phyloP scores from a whole-genome alignment of 2,797 vertebrate genomes.

The Urocyon cinereoargenteus region DNA sequence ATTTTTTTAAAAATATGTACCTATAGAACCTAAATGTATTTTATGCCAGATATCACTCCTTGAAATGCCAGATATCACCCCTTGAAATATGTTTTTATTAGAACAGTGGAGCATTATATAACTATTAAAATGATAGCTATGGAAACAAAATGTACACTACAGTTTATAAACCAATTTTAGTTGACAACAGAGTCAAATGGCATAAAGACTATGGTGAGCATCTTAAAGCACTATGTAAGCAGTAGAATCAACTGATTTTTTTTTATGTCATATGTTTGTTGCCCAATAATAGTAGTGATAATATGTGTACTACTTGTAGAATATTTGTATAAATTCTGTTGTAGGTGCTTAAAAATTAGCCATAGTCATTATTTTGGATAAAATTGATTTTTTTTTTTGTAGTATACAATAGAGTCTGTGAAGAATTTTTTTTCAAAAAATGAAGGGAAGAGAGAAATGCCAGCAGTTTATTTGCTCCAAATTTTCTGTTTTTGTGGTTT shows the following conservation, averaged over 20 bases:
- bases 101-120: neutral
- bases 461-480: neutral
- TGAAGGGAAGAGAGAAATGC: neutral
- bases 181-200: neutral
- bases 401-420: neutral
- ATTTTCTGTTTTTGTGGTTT: slow-evolving; percentile 10
- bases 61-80: slow-evolving; percentile 28
- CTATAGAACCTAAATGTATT: neutral
- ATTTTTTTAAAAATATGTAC: neutral
- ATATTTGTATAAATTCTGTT: neutral
- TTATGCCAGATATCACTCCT: slow-evolving; percentile 23
- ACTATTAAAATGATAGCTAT: neutral
- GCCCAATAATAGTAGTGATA: neutral
- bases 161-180: slow-evolving; percentile 30
- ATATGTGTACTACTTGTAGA: neutral
- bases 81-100: slow-evolving; percentile 22
- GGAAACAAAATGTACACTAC: neutral
- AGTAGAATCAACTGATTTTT: neutral
- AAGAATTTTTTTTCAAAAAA: neutral
- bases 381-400: neutral
- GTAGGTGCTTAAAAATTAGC: neutral
- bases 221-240: neutral
- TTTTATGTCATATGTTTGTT: slow-evolving; percentile 1
- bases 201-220: slow-evolving; percentile 16
- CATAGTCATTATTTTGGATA: neutral